phyloP scores from a whole-genome alignment of 1,140 invertebrate genomes.

The Cotesia chilonis region DNA sequence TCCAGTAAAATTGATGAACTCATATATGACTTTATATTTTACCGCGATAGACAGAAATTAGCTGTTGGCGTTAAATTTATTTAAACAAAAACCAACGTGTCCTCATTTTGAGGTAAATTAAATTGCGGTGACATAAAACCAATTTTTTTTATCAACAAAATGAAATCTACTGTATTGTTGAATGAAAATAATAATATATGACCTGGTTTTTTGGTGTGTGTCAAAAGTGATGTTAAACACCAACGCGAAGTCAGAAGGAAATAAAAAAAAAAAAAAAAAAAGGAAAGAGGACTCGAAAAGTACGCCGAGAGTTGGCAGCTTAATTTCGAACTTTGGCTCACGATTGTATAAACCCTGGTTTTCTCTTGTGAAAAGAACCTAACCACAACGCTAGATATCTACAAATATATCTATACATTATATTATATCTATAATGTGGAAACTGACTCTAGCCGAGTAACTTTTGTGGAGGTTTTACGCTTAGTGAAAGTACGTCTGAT shows the following conservation, averaged over 20 bases:
- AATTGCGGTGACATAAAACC: too few relatives aligned
- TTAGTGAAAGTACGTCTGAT: too few relatives aligned
- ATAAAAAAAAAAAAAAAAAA: neutral
- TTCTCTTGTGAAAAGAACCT: neutral
- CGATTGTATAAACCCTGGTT: neutral
- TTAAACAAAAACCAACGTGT: too few relatives aligned
- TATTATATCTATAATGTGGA: too few relatives aligned
- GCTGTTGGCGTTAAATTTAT: too few relatives aligned
- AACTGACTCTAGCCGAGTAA: too few relatives aligned
- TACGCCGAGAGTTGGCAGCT: constrained; percentile 20
- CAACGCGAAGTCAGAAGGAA: neutral
- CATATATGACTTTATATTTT: too few relatives aligned
- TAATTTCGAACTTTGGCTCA: constrained; percentile 27
- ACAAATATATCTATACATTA: too few relatives aligned
- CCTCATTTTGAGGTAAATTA: too few relatives aligned
- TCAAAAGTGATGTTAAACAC: constrained; percentile 2
- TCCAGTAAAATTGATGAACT: too few relatives aligned
- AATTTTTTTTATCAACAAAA: neutral
- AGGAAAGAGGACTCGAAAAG: neutral
- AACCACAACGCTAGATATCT: neutral
- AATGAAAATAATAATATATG: neutral
- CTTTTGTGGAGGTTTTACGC: too few relatives aligned
- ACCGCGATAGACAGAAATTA: too few relatives aligned
- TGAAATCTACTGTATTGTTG: neutral
- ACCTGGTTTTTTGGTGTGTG: neutral